Percentiles rank a stretch among this genome's conserved stretches.
phyloP scores from a whole-genome alignment of 2,888 invertebrate genomes.

The Platypus cylindrus region DNA sequence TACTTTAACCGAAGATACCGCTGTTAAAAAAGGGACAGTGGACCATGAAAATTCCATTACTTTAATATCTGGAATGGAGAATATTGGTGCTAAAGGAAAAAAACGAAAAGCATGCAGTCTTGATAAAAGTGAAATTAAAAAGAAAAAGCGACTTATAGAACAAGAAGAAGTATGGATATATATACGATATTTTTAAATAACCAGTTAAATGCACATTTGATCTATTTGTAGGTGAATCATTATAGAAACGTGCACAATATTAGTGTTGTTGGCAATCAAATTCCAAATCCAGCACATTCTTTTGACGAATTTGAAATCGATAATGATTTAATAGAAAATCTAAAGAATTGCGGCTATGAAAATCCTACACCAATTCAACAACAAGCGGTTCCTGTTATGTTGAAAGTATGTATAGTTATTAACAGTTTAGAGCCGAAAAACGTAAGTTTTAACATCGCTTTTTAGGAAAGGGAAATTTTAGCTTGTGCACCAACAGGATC shows the following conservation, averaged over 20 bases:
- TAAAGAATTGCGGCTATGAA: conserved; percentile 55
- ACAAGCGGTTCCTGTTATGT: conserved; percentile 83
- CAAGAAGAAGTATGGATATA: conserved; percentile 18
- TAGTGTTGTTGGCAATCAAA: conserved; percentile 61
- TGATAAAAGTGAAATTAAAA: conserved; percentile 21
- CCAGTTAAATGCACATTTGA: too few species aligned
- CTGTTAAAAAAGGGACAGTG: too few species aligned
- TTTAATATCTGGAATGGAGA: conserved; percentile 21
- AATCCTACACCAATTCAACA: conserved; percentile 84
- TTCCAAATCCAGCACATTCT: conserved; percentile 61
- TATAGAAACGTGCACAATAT: conserved; percentile 67
- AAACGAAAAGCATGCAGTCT: conserved; percentile 23
- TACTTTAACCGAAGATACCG: too few species aligned
- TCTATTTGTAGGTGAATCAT: conserved; percentile 54
- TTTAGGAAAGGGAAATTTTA: conserved; percentile 56
- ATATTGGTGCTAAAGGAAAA: conserved; percentile 18
- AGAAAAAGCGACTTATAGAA: conserved; percentile 22
- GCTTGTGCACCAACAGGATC: conserved; percentile 97
- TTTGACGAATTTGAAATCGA: conserved; percentile 57
- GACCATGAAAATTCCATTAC: too few species aligned
- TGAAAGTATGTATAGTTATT: conserved; percentile 42
- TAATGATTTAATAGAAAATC: conserved; percentile 50
- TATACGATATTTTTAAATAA: background rate
- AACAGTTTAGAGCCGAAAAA: conserved; percentile 1
- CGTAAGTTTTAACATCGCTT: conserved; percentile 2